phyloP scores from a whole-genome alignment of 2,113 vertebrate genomes.

The Capricornis sumatraensis region DNA sequence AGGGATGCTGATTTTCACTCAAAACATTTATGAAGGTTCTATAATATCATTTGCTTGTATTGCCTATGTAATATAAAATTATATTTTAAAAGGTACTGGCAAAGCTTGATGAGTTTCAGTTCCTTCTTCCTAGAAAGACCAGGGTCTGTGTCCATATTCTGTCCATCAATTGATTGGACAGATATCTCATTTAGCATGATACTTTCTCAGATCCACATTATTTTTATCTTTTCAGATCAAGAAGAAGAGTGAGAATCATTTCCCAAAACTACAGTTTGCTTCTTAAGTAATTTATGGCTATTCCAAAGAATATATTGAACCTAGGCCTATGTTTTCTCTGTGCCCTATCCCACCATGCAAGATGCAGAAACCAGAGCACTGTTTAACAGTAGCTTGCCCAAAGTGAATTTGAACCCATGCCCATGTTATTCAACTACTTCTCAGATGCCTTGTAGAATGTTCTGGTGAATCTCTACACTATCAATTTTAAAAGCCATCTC shows the following conservation, averaged over 20 bases:
- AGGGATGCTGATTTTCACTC: not conserved
- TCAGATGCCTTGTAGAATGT: not conserved
- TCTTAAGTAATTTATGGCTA: not conserved
- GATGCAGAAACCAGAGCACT: not conserved
- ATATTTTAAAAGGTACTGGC: not conserved
- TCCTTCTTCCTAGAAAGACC: not conserved
- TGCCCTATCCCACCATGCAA: not conserved
- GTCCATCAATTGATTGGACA: not conserved
- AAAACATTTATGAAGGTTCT: not conserved
- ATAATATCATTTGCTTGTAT: not conserved
- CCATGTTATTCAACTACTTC: not conserved
- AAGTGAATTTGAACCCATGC: not conserved
- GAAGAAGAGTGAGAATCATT: not conserved
- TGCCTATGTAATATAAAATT: not conserved
- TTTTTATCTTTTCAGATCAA: not conserved
- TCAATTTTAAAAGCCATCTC: not conserved
- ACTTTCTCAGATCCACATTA: slow-evolving; percentile 16
- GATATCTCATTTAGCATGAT: not conserved
- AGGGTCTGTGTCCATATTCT: not conserved
- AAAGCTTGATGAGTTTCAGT: not conserved
- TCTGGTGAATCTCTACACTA: not conserved
- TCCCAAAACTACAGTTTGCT: not conserved
- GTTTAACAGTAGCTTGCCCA: not conserved
- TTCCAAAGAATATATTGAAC: not conserved
- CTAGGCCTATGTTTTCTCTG: not conserved